phyloP scores from a whole-genome alignment of 1,140 invertebrate species.

The Drosophila ambigua region DNA sequence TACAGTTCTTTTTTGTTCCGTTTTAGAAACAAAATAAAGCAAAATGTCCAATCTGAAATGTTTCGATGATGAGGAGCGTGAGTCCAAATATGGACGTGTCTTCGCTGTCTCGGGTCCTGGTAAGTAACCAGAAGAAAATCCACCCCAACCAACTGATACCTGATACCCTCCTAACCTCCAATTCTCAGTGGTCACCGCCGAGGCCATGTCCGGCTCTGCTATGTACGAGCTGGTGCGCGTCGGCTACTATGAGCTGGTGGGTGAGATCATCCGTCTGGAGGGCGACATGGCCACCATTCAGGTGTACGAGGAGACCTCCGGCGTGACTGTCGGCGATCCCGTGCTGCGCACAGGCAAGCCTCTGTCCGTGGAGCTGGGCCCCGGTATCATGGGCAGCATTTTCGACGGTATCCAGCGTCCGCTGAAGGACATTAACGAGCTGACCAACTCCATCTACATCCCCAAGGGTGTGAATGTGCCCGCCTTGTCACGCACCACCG shows the following conservation, averaged over 20 bases:
- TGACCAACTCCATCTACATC: slow-evolving; percentile 89
- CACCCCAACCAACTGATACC: neutral
- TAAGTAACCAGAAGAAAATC: slow-evolving; percentile 84
- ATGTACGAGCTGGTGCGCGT: slow-evolving; percentile 99
- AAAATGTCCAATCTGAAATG: slow-evolving; percentile 88
- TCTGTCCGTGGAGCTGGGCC: slow-evolving; percentile 97
- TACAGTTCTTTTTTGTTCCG: slow-evolving; percentile 44
- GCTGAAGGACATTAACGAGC: slow-evolving; percentile 97
- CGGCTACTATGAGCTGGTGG: slow-evolving; percentile 98
- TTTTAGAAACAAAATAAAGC: slow-evolving; percentile 64
- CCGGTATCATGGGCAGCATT: slow-evolving; percentile 99
- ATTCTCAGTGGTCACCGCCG: slow-evolving; percentile 96
- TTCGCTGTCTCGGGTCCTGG: slow-evolving; percentile 98
- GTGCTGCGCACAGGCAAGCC: slow-evolving; percentile 99
- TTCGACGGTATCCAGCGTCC: slow-evolving; percentile 99
- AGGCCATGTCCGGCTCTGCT: slow-evolving; percentile 99
- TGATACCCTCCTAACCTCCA: slow-evolving; percentile 4
- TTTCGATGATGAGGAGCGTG: slow-evolving; percentile 93
- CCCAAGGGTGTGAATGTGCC: slow-evolving; percentile 99
- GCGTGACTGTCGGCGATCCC: slow-evolving; percentile 99
- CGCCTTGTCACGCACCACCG: slow-evolving; percentile 90
- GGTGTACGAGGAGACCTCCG: slow-evolving; percentile 99
- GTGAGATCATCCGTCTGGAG: slow-evolving; percentile 99
- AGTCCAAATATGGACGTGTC: slow-evolving; percentile 96
- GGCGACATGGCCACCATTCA: slow-evolving; percentile 99